A percentile compares a stretch with the other conserved stretches of the same genome.
Conservation (phyloP, 2,113 vertebrate genomes). For the Pollimyrus isidori region DNA sequence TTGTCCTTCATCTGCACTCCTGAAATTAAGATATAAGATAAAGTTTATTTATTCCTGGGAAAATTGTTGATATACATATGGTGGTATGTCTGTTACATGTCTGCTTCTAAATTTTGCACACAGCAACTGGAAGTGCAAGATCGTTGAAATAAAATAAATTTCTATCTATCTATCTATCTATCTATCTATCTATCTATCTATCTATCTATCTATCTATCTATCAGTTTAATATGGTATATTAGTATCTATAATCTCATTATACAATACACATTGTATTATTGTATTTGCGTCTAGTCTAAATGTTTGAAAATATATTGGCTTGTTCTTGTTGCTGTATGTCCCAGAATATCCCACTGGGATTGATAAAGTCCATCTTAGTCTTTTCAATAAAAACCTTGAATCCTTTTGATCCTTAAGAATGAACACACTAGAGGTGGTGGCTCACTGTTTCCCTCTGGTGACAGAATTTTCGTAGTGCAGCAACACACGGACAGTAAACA, state of each 20-base stretch:
- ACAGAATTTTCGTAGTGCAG: not conserved
- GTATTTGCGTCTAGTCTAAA: not conserved
- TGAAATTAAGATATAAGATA: not conserved
- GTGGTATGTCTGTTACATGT: not conserved
- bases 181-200: not conserved
- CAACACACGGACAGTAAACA: slow-evolving; percentile 35
- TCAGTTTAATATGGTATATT: not conserved
- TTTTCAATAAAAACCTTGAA: not conserved
- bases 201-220: not conserved
- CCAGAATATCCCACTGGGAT: not conserved
- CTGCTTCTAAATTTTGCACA: not conserved
- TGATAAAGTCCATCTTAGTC: not conserved
- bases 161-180: no score
- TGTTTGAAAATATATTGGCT: not conserved
- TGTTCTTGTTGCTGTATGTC: not conserved
- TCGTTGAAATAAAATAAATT: not conserved
- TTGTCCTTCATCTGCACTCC: not conserved
- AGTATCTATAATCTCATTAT: not conserved
- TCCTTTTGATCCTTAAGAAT: not conserved
- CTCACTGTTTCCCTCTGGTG: slow-evolving; percentile 13
- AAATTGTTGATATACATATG: not conserved
- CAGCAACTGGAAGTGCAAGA: not conserved
- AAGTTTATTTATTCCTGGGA: not conserved
- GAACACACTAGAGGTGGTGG: not conserved
- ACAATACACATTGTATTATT: not conserved